Evolutionary conservation across 2,113 vertebrate genomes (phyloP), one percentile per base, ranked within the genome.

Genomic region (Myotis davidii): DNA sequence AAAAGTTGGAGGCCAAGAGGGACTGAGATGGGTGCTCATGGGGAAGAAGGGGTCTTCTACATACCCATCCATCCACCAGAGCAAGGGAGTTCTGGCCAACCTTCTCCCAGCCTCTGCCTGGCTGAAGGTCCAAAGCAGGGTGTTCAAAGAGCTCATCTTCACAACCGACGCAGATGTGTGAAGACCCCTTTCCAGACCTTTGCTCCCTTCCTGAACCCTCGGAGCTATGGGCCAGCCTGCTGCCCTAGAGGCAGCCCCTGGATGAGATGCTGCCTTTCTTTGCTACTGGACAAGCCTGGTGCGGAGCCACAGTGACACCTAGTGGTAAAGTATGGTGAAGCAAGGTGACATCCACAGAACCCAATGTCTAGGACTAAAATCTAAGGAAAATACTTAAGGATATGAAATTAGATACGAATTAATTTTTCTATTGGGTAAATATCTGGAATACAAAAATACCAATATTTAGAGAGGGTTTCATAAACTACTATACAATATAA

Each of bases 371-470:
- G 65, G 88, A 65, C 93, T 3, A 39, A 39, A 74, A 50, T 92
- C 95, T 91, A 94, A 94, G 93, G 96, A 95, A 65, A 95, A 97
- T 91, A 85, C 21, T 10, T 91, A 88, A 12, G 92, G 95, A 85
- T 93, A 94, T 88, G 97, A 78, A 97, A 96, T 97, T 97, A 25
- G 5, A 92, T 70, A 95, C 79, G 93, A 85, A 94, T 96, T 96
- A 94, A 32, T 72, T 92, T 92, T 67, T 97, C 96, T 77, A 87
- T 96, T 95, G 0, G 3, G 79, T 96, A 97, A 90, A 94, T 96
- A 90, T 85, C 96, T 97, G 93, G 18, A 96, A 94, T 98, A 98
- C 45, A 92, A 92, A 97, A 97, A 97, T 87, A 96, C 82, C 18
- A 39, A 94, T 87, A 64, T 81, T 93, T 97, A 0, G 86, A 90